phyloP scores from a whole-genome alignment of 2,888 invertebrate genomes.

The Drosophila yooni region DNA sequence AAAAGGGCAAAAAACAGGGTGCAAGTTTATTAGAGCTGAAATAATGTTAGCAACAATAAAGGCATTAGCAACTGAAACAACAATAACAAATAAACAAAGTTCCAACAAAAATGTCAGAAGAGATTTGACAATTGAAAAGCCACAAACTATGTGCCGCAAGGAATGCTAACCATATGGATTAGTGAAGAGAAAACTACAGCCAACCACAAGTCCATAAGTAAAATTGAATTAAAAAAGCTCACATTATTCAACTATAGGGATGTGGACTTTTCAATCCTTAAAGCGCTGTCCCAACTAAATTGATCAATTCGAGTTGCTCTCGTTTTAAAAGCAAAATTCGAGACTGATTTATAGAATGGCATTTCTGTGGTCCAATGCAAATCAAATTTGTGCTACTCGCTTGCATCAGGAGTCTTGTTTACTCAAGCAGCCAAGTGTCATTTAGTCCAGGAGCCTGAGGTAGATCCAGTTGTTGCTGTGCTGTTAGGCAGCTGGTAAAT shows the following conservation, averaged over 20 bases:
- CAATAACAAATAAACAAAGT: slow-evolving; percentile 51
- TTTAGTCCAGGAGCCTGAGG: slow-evolving; percentile 53
- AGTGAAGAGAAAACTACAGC: neutral
- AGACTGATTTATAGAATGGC: slow-evolving; percentile 18
- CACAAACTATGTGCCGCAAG: slow-evolving; percentile 27
- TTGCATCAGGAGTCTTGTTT: slow-evolving; percentile 50
- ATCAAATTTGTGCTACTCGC: slow-evolving; percentile 54
- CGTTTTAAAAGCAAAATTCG: slow-evolving; percentile 17
- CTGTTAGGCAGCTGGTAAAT: slow-evolving; percentile 38
- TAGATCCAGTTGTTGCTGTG: slow-evolving; percentile 10
- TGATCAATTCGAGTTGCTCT: slow-evolving; percentile 28
- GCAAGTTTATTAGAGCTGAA: slow-evolving; percentile 63
- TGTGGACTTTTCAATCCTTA: neutral
- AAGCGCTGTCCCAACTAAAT: slow-evolving; percentile 16
- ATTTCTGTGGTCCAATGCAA: slow-evolving; percentile 34
- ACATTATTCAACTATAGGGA: neutral
- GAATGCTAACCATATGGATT: slow-evolving; percentile 12
- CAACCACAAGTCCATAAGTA: slow-evolving; percentile 5
- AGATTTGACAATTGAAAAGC: slow-evolving; percentile 39
- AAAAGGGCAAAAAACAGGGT: slow-evolving; percentile 30
- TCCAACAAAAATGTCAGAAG: slow-evolving; percentile 24
- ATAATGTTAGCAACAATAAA: slow-evolving; percentile 52
- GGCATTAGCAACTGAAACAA: slow-evolving; percentile 30
- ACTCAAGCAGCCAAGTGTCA: slow-evolving; percentile 65
- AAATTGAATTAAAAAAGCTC: neutral